These are phyloP conservation scores for Chironomus riparius DNA, from an alignment of 2,888 invertebrate genomes.

Conservation along the genomic window DNA sequence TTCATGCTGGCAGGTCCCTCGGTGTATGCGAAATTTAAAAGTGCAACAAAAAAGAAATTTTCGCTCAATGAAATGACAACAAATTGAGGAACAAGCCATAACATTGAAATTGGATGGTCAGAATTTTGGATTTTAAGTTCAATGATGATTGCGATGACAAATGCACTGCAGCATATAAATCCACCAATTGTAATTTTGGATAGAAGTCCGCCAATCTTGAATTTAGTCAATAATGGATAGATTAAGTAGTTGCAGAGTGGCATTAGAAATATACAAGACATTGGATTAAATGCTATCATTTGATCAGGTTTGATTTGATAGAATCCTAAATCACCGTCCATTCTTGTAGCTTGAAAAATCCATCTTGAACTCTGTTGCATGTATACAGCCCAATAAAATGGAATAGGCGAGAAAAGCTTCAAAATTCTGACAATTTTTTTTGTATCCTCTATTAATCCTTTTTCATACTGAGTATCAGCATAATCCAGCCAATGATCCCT, in stretches of 20 bases:
- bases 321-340: constrained; percentile 70
- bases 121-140: background rate
- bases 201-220: background rate
- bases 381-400: constrained; percentile 88
- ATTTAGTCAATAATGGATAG: background rate
- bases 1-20: constrained; percentile 7
- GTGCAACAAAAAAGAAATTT: constrained; percentile 1
- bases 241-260: background rate
- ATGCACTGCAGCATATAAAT: background rate
- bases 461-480: constrained; percentile 63
- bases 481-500: constrained; percentile 79
- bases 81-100: constrained; percentile 5
- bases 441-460: constrained; percentile 60
- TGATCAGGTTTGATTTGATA: constrained; percentile 66
- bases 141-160: background rate
- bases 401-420: constrained; percentile 72
- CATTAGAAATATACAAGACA: background rate
- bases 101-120: background rate
- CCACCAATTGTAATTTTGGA: background rate
- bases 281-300: background rate
- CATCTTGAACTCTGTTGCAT: constrained; percentile 91
- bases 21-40: constrained; percentile 8
- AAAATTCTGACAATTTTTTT: constrained; percentile 66
- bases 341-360: constrained; percentile 79
- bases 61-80: background rate